These are phyloP conservation scores for Brachypodius melanocephalos DNA, from an alignment of 2,113 vertebrate species.

Conservation along the genomic window DNA sequence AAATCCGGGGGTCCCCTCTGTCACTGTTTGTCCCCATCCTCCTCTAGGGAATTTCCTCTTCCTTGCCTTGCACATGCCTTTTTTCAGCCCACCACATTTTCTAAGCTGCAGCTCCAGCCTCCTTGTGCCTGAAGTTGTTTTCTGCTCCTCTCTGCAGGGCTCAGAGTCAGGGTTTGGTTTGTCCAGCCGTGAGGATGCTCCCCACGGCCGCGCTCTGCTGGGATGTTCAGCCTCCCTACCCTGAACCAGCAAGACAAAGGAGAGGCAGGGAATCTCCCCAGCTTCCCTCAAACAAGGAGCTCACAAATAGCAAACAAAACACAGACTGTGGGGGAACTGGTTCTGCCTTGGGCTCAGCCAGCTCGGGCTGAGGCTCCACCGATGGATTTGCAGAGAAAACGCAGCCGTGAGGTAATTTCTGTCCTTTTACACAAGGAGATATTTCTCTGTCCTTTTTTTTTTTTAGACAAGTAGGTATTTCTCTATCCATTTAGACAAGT, in stretches of 20 bases:
- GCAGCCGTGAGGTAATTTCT: conserved; percentile 75
- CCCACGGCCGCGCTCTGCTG: neutral
- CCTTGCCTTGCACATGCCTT: neutral
- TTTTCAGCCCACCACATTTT: neutral
- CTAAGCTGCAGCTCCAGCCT: neutral
- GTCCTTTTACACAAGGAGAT: conserved; percentile 43
- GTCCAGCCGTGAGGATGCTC: neutral
- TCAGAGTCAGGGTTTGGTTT: conserved; percentile 43
- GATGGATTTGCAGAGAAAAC: conserved; percentile 44
- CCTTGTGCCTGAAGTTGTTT: neutral
- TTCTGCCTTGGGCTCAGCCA: neutral
- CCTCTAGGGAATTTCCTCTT: neutral
- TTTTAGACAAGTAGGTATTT: neutral
- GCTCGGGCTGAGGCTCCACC: neutral
- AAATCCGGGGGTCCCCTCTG: neutral
- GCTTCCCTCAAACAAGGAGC: neutral
- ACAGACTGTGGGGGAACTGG: neutral
- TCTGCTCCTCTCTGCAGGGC: conserved; percentile 7
- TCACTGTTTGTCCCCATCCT: neutral
- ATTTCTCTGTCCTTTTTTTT: neutral
- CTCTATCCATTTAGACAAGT: neutral
- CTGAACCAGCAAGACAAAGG: neutral
- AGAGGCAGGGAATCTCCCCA: neutral
- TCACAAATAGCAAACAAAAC: neutral
- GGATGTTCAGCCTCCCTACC: neutral